Base-by-base conservation (phyloP, 2,888 invertebrate genomes). In the Carpatolechia fugitivella region DNA sequence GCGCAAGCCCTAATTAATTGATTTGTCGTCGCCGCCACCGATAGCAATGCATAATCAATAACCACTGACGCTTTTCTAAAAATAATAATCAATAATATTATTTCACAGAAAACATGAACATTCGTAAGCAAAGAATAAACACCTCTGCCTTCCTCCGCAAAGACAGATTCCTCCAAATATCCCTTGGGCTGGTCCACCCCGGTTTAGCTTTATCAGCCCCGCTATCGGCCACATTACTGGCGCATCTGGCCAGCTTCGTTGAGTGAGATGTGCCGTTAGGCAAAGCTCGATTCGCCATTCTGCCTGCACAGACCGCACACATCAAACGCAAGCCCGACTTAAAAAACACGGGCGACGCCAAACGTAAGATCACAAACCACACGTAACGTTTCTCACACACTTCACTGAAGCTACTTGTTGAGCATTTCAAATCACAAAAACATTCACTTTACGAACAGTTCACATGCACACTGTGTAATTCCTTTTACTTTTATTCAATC, bases 91-190 rank as follows among this genome's bases (percentile, higher is more conserved):
- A 24, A n/a, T 41, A 41, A 41, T 41, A 20, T 36, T 36, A 36
- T 41, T 41, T 41, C 24, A 20, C 20, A 20, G n/a, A 7, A n/a
- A 18, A 41, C 18, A 16, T 14, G 14, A 38, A 8, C 16, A 8
- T 14, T 5, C 14, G 5, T 38, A 4, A 3, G 63, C 80, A 73
- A 41, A 18, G 1, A 11, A 41, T 41, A 41, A 40, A 16, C 40
- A 90, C 90, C 90, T 90, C 89, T 8, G 82, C 83, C 69, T 89
- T 90, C 66, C 88, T 82, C 57, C 90, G 80, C 61, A 90, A 66
- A 35, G 90, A 90, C 60, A 90, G 78, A 63, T 90, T 90, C 64
- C 90, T 80, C 90, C 90, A 90, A 70, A 90, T 85, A 60, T 90
- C 90, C 44, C 90, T 79, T 40, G 90, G 90, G 74, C 88, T 89